Evolutionary conservation across 2,797 vertebrate genomes (phyloP).

Genomic region (Heliangelus exortis): DNA sequence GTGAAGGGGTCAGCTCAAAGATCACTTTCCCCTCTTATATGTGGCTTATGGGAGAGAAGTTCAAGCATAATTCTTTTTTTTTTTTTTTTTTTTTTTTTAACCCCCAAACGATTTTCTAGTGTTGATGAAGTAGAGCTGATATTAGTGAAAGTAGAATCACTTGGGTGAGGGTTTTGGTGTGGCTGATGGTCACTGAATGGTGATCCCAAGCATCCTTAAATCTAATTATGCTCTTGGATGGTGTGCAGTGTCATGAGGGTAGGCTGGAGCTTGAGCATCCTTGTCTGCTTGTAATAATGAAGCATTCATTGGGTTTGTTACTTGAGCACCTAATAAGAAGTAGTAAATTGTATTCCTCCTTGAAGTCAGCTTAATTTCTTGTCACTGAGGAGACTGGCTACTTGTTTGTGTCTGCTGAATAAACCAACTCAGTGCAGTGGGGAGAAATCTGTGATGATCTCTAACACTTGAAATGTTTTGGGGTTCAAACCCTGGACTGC

Average conservation of each 20-base stretch:
- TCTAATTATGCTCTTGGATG: not conserved
- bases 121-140: not conserved
- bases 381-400: conserved; percentile 62
- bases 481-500: not conserved
- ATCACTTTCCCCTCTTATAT: not conserved
- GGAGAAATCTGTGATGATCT: not conserved
- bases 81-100: too few species aligned
- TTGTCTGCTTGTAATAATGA: not conserved
- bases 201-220: not conserved
- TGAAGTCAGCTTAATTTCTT: not conserved
- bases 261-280: not conserved
- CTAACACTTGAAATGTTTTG: not conserved
- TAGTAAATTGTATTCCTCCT: not conserved
- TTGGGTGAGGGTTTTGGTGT: not conserved
- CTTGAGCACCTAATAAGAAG: not conserved
- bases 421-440: conserved; percentile 10
- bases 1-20: not conserved
- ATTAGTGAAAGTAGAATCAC: not conserved
- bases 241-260: not conserved
- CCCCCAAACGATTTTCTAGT: not conserved
- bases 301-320: not conserved
- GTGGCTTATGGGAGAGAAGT: not conserved
- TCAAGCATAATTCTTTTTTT: not conserved
- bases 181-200: not conserved
- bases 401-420: conserved; percentile 68